These are phyloP conservation scores for Orbicella faveolata DNA, from an alignment of 64 coral and sea anemone genomes.

Conservation along the genomic window DNA sequence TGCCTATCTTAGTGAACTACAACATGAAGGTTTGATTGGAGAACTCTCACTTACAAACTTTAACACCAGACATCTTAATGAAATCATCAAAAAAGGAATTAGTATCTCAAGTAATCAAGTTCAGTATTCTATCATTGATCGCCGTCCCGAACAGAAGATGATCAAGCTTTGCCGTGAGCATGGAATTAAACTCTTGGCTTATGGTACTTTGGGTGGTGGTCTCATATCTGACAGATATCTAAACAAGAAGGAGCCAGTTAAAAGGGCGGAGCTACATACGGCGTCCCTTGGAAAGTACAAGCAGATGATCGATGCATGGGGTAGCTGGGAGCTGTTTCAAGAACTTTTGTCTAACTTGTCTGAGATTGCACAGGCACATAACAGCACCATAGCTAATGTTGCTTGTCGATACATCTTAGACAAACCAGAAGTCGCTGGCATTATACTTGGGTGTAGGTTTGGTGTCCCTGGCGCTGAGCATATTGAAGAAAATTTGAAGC, in stretches of 20 bases:
- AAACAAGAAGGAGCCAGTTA: conserved; percentile 45
- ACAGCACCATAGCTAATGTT: conserved; percentile 80
- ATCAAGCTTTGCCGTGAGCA: conserved; percentile 61
- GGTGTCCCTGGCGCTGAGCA: conserved; percentile 67
- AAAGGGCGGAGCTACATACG: conserved; percentile 58
- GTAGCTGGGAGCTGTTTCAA: conserved; percentile 84
- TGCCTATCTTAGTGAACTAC: conserved; percentile 71
- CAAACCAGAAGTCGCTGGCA: conserved; percentile 65
- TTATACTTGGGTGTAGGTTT: conserved; percentile 83
- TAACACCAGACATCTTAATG: conserved; percentile 68
- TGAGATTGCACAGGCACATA: conserved; percentile 66
- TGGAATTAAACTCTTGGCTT: conserved; percentile 77
- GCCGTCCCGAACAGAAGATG: conserved; percentile 69
- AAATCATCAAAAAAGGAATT: conserved; percentile 71
- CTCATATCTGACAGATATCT: conserved; percentile 78
- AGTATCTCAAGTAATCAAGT: conserved; percentile 87
- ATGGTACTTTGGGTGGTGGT: conserved; percentile 80
- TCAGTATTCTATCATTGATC: conserved; percentile 93
- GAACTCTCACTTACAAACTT: conserved; percentile 92
- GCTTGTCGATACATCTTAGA: conserved; percentile 78
- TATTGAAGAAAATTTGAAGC: conserved; percentile 73
- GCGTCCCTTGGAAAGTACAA: conserved; percentile 91
- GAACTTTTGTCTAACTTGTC: conserved; percentile 69
- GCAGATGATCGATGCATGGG: conserved; percentile 94
- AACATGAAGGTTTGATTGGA: conserved; percentile 67